Base-by-base conservation (phyloP, 2,113 vertebrate genomes). In the Bombycilla garrulus region DNA sequence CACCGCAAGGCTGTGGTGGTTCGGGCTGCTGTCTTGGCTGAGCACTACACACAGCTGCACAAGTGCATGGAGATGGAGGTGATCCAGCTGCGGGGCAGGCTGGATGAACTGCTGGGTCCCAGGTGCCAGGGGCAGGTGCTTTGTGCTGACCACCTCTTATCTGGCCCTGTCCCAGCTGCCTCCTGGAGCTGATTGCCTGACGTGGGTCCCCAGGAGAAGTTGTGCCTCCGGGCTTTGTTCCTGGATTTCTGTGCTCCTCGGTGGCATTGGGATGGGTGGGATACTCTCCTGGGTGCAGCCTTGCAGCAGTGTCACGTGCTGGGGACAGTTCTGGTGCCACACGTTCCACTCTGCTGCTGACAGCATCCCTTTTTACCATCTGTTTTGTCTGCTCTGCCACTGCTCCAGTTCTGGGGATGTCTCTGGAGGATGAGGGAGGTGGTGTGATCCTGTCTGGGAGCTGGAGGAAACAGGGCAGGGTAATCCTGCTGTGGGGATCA, bases 31-130 rank as follows among this genome's bases (percentile, higher is more conserved):
- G 97, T 40, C 24, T 98, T 97, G 0, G 91, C 98, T 9, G 97
- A 98, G 97, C 97, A 47, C 62, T 98, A 95, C 97, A 88, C 95
- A 29, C 95, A 98, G 94, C 98, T 98, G 93, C 98, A 98, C 97
- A 98, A 95, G 83, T 98, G 97, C 88, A 97, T 97, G 98, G 98
- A 98, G 90, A 97, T 98, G 73, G 98, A 98, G 94, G 97, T 98
- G 96, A 98, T 98, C 31, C 98, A 98, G 96, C 96, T 98, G 81
- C 98, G 98, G 97, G 50, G 98, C 45, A 92, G 92, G 77, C 97
- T 98, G 15, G 98, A 98, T 19, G 97, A 98, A 86, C 95, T 97
- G 96, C 98, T 98, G 78, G 71, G 84, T 61, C 50, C 57, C 38
- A 11, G 36, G 19, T 14, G 26, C 28, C 28, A 42, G 51, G 28